Base-by-base conservation (phyloP, 1,140 invertebrate genomes). In the Teleopsis dalmanni region DNA sequence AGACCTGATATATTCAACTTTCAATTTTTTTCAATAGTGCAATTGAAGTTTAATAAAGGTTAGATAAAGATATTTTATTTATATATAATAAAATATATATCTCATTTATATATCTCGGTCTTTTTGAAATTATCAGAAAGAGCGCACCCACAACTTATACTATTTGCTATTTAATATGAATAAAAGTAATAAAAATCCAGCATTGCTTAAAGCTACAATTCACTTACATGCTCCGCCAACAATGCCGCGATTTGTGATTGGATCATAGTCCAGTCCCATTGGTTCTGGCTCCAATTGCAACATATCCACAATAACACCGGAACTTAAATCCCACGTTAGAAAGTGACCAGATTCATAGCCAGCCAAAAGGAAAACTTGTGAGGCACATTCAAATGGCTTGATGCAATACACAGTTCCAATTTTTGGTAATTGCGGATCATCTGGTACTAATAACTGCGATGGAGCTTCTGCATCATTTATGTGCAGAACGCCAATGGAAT, bases 301-400 rank as follows among this genome's bases (percentile, higher is more conserved):
- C 48, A 76, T 72, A 59, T 76, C 77, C 33, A 82, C 71, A 37
- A 76, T 69, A 48, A 76, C 73, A 53, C 72, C 75, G 52, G 75
- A 79, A 58, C 74, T 77, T 33, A 80, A 63, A 70, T 86, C 82
- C 81, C 81, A 87, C 13, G 85, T 68, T 2, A 77, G 66, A 23
- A 85, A 68, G 57, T 81, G 76, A 4, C 84, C 83, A 23, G 75
- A 75, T 62, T 86, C 83, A 55, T 83, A 85, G 37, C 77, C 78
- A 7, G 75, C 76, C 9, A 85, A 60, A 14, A 84, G 56, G 51
- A 76, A 76, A 14, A 73, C 57, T 52, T 73, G 72, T 22, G 75
- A 73, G 14, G 75, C 65, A 53, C 79, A 68, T 55, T 73, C 72
- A 47, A 81, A 65, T 45, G 66, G 72, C 57, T 83, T 81, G 11